These are phyloP conservation scores for Cnemophilus loriae DNA, from an alignment of 2,113 vertebrate species.

Conservation along the genomic window DNA sequence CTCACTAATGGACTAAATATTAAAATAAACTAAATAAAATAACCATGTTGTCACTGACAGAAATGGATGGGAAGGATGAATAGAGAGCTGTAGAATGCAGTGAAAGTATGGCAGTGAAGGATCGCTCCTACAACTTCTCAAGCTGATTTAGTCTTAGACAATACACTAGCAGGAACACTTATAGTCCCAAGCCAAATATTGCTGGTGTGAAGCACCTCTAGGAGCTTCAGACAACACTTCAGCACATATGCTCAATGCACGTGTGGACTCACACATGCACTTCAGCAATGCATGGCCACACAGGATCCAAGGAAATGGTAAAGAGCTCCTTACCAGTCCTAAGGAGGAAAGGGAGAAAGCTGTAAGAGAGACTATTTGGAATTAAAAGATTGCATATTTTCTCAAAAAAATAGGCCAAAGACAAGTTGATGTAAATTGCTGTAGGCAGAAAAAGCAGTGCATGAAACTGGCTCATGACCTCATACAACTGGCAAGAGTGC, in stretches of 20 bases:
- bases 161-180: neutral
- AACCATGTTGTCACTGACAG: neutral
- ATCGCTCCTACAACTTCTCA: neutral
- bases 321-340: neutral
- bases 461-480: neutral
- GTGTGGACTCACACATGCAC: neutral
- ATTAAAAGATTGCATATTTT: neutral
- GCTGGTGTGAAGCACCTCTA: neutral
- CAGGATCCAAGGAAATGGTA: neutral
- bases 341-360: neutral
- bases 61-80: neutral
- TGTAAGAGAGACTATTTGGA: neutral
- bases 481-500: accelerated
- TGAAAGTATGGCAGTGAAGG: neutral
- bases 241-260: accelerated
- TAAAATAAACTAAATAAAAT: neutral
- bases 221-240: neutral
- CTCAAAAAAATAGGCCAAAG: neutral
- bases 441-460: neutral
- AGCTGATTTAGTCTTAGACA: neutral
- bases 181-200: neutral
- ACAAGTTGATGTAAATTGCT: neutral
- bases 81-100: neutral
- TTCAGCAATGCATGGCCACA: neutral
- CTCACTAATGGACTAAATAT: neutral